A percentile compares a stretch with the other conserved stretches of the same genome.
These are phyloP conservation scores for Drosophila simulans DNA, from an alignment of 1,140 invertebrate genomes.

Conservation along the genomic window DNA sequence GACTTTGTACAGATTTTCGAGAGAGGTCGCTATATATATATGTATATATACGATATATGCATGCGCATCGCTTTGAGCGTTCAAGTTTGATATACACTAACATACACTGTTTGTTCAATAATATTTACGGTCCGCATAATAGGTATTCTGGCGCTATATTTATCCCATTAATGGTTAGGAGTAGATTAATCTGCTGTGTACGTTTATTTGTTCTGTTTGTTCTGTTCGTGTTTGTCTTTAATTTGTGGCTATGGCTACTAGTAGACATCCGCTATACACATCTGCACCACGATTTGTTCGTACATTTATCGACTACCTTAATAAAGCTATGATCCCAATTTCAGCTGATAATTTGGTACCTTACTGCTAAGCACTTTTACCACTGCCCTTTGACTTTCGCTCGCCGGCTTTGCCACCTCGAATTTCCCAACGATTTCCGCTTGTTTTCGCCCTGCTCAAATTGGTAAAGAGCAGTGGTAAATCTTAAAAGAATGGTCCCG, in stretches of 20 bases:
- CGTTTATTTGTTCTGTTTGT: conserved; percentile 19
- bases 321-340: conserved; percentile 85
- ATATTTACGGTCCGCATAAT: conserved; percentile 25
- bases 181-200: conserved; percentile 38
- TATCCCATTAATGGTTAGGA: conserved; percentile 32
- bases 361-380: conserved; percentile 85
- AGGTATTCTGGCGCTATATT: conserved; percentile 40
- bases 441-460: neutral
- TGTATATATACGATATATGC: conserved; percentile 8
- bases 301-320: conserved; percentile 84
- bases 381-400: conserved; percentile 73
- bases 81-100: conserved; percentile 58
- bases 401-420: neutral
- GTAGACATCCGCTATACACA: conserved; percentile 43
- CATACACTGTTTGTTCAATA: conserved; percentile 40
- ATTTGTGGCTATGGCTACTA: conserved; percentile 23
- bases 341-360: conserved; percentile 85
- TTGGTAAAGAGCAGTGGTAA: conserved; percentile 81
- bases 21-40: conserved; percentile 37
- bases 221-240: conserved; percentile 19
- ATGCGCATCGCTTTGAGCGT: conserved; percentile 74
- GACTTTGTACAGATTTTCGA: conserved; percentile 45
- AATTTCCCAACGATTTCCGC: neutral
- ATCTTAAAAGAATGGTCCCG: conserved; percentile 85
- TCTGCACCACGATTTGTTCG: conserved; percentile 28